Evolutionary conservation across 2,888 invertebrate species (phyloP).

Genomic region (Merodon equestris): DNA sequence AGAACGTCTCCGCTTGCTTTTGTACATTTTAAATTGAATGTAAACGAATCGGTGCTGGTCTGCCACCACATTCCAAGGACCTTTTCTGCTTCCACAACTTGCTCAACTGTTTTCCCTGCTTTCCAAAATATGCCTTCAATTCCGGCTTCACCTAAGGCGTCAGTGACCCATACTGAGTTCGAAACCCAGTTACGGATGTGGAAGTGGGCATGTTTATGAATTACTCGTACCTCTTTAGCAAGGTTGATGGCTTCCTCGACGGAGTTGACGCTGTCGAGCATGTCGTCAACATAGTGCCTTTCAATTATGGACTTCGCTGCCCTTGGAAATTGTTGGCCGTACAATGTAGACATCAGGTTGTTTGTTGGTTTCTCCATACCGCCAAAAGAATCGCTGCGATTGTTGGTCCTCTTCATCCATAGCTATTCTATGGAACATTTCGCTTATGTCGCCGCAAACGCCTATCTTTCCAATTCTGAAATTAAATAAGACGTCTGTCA

Average conservation of each 20-base stretch:
- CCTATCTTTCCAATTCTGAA: no score
- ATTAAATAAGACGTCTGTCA: no score
- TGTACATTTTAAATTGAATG: slow-evolving; percentile 47
- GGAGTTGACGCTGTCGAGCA: no score
- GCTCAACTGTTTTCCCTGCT: slow-evolving; percentile 40
- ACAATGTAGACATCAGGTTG: no score
- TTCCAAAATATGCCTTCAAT: slow-evolving; percentile 17
- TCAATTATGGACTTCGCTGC: no score
- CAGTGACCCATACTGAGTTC: slow-evolving; percentile 46
- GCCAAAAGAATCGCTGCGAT: no score
- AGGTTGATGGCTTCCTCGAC: slow-evolving; percentile 56
- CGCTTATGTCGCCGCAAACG: no score
- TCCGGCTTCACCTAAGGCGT: slow-evolving; percentile 37
- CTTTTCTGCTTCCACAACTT: slow-evolving; percentile 41
- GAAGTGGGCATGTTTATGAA: slow-evolving; percentile 51
- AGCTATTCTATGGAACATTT: no score
- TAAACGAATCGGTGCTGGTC: slow-evolving; percentile 39
- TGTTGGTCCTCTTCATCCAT: no score
- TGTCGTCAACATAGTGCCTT: no score
- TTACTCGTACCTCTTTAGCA: slow-evolving; percentile 37
- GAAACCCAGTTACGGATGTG: slow-evolving; percentile 65
- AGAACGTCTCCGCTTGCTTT: slow-evolving; percentile 43
- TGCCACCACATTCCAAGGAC: slow-evolving; percentile 64
- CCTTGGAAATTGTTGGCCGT: no score
- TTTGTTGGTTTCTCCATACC: no score